Evolutionary conservation across 1,140 invertebrate genomes (phyloP), one percentile per base, ranked within the genome.

Genomic region (Rhopalosiphum padi): DNA sequence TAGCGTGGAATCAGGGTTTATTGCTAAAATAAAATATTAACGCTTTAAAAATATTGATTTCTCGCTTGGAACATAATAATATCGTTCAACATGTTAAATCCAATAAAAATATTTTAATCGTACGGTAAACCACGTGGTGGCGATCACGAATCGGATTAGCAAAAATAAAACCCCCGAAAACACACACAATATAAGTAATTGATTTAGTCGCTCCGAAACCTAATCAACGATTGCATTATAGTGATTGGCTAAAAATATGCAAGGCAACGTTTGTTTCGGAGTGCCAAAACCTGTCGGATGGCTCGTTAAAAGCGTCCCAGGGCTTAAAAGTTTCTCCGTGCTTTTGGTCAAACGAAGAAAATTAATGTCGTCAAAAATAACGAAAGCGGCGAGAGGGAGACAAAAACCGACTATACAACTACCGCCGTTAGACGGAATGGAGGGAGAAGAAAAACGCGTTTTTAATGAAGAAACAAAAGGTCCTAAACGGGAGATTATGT

Each of bases 341-440:
- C 90, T 48, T 37, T 83, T 41, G 23, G 46, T 85, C 68, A 48
- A 92, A 92, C 18, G 43, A 46, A 92, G 55, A 77, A 83, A 82
- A 92, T 92, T 83, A 53, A 92, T 83, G n/a, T 92, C 77, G 46
- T 51, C 46, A 25, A 51, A 83, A 92, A 55, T 37, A 82, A 83
- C 43, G n/a, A 43, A 77, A 53, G 37, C 89, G 7, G 23, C 43
- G 41, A 41, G 2, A 37, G 77, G 77, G 77, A 37, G 8, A 37
- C n/a, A 83, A n/a, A 83, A 37, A 83, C 35, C 4, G 60, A 77
- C 30, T n/a, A 18, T 77, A 18, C n/a, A 77, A 77, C 60, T n/a
- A 15, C 60, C 18, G 35, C 21, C 7, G n/a, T 30, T 23, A 83
- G 7, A 37, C 35, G 6, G 23, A 46, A 11, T 86, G 4, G 25